A percentile compares a stretch with the other conserved stretches of the same genome.
Evolutionary conservation across 1,140 invertebrate species (phyloP).

Genomic region (Diprion similis): DNA sequence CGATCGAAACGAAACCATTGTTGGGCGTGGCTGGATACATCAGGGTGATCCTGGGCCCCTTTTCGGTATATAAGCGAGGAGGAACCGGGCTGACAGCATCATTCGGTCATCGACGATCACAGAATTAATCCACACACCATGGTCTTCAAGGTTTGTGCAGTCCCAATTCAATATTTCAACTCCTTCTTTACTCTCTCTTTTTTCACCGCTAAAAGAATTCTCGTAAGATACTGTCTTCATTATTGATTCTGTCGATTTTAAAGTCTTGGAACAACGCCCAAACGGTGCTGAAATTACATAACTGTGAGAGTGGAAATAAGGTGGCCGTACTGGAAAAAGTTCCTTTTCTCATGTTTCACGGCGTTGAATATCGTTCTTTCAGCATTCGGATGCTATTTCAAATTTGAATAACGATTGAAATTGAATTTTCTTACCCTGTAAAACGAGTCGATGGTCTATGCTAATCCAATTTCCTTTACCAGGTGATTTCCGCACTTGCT

Average conservation of each 20-base stretch:
- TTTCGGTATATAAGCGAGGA: slow-evolving; percentile 10
- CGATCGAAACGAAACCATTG: background rate
- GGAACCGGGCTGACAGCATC: slow-evolving; percentile 21
- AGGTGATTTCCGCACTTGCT: background rate
- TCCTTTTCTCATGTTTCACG: too few species aligned
- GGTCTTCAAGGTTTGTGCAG: slow-evolving; percentile 26
- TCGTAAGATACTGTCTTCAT: slow-evolving; percentile 6
- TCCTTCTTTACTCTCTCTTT: too few species aligned
- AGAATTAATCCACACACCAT: slow-evolving; percentile 31
- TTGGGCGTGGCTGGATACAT: background rate
- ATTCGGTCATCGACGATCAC: slow-evolving; percentile 24
- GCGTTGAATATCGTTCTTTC: too few species aligned
- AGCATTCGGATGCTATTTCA: too few species aligned
- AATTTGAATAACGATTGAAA: too few species aligned
- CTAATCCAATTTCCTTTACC: too few species aligned
- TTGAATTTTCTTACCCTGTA: too few species aligned
- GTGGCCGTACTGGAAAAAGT: too few species aligned
- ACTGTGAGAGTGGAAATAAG: too few species aligned
- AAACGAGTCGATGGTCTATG: too few species aligned
- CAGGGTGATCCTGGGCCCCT: background rate
- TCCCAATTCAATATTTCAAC: slow-evolving; percentile 16
- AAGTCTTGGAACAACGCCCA: background rate
- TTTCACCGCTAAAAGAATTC: too few species aligned
- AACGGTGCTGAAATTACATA: too few species aligned
- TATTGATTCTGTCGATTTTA: background rate